Percentiles rank a stretch among this genome's conserved stretches.
These are phyloP conservation scores for Omphaloscelis lunosa DNA, from an alignment of 2,888 invertebrate genomes.

Conservation along the genomic window DNA sequence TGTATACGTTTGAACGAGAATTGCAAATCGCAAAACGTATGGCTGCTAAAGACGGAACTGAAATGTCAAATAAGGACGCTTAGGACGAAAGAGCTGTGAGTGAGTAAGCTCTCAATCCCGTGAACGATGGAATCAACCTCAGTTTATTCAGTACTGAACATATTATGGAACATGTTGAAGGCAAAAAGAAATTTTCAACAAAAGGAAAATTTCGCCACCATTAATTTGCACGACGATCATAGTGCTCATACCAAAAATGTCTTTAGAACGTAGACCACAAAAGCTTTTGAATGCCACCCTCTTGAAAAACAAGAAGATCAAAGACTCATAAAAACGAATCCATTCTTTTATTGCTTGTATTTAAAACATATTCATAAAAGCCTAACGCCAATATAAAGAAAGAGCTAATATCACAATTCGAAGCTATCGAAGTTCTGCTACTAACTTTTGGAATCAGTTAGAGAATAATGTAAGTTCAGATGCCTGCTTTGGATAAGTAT, in stretches of 20 bases:
- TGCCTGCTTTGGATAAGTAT: background rate
- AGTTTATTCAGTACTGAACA: background rate
- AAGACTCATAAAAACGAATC: background rate
- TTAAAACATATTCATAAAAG: background rate
- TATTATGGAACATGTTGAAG: background rate
- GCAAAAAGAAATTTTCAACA: too few species aligned
- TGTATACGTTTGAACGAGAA: constrained; percentile 21
- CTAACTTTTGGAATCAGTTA: background rate
- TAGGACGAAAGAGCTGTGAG: background rate
- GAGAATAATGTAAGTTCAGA: background rate
- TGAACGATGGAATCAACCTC: background rate
- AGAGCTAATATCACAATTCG: background rate
- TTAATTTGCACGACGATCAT: background rate
- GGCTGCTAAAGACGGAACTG: constrained; percentile 33
- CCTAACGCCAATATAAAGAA: background rate
- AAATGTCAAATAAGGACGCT: constrained; percentile 37
- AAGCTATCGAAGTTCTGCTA: background rate
- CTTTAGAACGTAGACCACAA: background rate
- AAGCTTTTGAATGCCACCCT: background rate
- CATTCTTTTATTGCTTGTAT: background rate
- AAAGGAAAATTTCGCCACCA: background rate
- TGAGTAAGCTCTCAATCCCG: constrained; percentile 12
- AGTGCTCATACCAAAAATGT: background rate
- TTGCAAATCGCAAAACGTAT: constrained; percentile 32
- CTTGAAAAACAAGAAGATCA: background rate